phyloP scores from a whole-genome alignment of 2,113 vertebrate species.

The Mobula hypostoma region DNA sequence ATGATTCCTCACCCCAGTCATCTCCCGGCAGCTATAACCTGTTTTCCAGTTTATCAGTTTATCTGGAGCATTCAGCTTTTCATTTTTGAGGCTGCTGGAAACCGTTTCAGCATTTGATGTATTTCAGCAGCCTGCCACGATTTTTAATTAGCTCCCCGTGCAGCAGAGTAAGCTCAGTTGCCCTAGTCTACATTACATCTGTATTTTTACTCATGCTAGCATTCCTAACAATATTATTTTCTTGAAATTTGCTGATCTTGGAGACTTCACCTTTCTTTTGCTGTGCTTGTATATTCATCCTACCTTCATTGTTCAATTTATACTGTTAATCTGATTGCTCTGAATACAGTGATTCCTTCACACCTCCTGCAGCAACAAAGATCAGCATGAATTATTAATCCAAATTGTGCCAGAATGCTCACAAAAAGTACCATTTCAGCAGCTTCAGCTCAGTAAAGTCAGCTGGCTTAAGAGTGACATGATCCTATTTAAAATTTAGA shows the following conservation, averaged over 20 bases:
- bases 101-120: neutral
- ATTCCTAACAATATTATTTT: neutral
- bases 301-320: neutral
- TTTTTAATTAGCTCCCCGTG: neutral
- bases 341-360: neutral
- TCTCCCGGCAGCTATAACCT: neutral
- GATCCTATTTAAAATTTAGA: neutral
- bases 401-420: neutral
- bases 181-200: neutral
- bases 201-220: neutral
- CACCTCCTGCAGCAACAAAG: neutral
- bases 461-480: neutral
- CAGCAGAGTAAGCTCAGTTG: neutral
- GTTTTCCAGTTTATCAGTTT: conserved; percentile 7
- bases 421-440: neutral
- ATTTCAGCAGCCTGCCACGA: neutral
- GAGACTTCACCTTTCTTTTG: neutral
- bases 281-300: neutral
- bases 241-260: neutral
- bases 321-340: neutral
- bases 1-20: neutral
- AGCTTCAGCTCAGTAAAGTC: neutral
- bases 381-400: neutral
- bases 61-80: conserved; percentile 14
- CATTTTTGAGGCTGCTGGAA: neutral